phyloP scores from a whole-genome alignment of 2,888 invertebrate species.

The Dysmachus trigonus region DNA sequence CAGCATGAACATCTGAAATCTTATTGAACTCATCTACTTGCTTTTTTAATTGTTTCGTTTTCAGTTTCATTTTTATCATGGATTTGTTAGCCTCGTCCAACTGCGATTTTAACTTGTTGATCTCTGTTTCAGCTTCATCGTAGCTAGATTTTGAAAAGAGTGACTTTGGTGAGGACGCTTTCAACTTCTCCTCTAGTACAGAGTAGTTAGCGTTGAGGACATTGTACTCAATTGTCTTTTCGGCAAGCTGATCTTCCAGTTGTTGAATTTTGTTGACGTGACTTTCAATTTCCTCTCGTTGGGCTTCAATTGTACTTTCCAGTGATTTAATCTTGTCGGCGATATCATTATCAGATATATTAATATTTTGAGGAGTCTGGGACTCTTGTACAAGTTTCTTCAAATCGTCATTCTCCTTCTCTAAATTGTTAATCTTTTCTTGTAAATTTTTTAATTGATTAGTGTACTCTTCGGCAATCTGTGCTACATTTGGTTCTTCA shows the following conservation, averaged over 20 bases:
- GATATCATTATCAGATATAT: slow-evolving; percentile 16
- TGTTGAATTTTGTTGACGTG: slow-evolving; percentile 55
- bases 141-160: slow-evolving; percentile 56
- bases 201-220: slow-evolving; percentile 64
- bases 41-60: slow-evolving; percentile 80
- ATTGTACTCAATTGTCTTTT: slow-evolving; percentile 68
- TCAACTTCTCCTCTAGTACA: slow-evolving; percentile 61
- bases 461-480: slow-evolving; percentile 63
- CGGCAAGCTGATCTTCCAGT: slow-evolving; percentile 67
- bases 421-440: slow-evolving; percentile 67
- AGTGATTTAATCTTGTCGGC: slow-evolving; percentile 59
- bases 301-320: slow-evolving; percentile 65
- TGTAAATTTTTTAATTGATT: slow-evolving; percentile 68
- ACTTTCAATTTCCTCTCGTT: slow-evolving; percentile 62
- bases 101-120: slow-evolving; percentile 71
- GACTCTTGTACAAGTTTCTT: slow-evolving; percentile 65
- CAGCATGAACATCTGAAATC: slow-evolving; percentile 74
- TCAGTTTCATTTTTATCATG: slow-evolving; percentile 78
- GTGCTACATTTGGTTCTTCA: slow-evolving; percentile 56
- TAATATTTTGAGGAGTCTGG: slow-evolving; percentile 49
- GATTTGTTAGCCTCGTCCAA: slow-evolving; percentile 79
- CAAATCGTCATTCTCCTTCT: slow-evolving; percentile 67
- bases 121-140: slow-evolving; percentile 58
- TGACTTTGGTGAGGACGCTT: slow-evolving; percentile 57
- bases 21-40: slow-evolving; percentile 75